Conservation (phyloP, 2,113 vertebrate genomes). For the Vombatus ursinus region DNA sequence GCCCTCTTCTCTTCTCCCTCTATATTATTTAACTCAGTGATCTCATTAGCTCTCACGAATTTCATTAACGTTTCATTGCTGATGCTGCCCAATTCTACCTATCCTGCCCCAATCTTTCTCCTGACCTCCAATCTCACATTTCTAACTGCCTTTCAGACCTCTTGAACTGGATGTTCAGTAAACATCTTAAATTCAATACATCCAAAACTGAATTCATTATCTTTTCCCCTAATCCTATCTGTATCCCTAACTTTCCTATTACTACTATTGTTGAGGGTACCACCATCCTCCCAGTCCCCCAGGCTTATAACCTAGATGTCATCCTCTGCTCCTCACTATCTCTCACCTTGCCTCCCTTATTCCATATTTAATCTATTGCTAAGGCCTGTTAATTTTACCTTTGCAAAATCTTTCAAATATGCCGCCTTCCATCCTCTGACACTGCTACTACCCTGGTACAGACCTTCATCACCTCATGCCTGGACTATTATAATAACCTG, state of each 20-base stretch:
- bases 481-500: background rate
- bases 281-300: background rate
- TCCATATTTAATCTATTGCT: too few species aligned
- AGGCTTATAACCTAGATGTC: background rate
- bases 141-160: too few species aligned
- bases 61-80: too few species aligned
- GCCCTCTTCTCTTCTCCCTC: too few species aligned
- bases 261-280: background rate
- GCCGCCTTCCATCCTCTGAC: background rate
- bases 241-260: background rate
- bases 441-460: background rate
- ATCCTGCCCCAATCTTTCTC: too few species aligned
- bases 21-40: too few species aligned
- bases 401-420: background rate
- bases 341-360: too few species aligned
- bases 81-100: too few species aligned
- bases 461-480: background rate
- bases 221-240: background rate
- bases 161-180: background rate
- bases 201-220: background rate
- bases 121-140: too few species aligned
- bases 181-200: background rate
- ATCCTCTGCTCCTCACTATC: too few species aligned
- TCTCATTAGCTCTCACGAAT: too few species aligned
- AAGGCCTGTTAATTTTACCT: background rate